Evolutionary conservation across 53 echinoderm and acorn worm species (phyloP).

Genomic region (Apostichopus leukothele): DNA sequence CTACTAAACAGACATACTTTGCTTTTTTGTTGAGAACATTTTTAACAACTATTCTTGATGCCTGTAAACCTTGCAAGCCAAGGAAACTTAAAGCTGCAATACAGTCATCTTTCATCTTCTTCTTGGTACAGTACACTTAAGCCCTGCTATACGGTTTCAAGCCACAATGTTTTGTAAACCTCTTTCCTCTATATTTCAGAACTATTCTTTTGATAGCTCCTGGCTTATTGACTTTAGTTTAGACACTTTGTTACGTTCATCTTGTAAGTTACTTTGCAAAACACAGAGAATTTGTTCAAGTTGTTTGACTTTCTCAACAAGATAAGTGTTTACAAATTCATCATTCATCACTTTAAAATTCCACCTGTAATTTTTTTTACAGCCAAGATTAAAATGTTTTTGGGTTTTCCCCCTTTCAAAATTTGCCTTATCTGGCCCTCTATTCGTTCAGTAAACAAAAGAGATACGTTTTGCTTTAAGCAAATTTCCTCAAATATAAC

Average conservation of each 20-base stretch:
- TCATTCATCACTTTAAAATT: slow-evolving; percentile 2
- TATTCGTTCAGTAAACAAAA: slow-evolving; percentile 3
- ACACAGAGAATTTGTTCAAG: not conserved
- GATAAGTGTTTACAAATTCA: not conserved
- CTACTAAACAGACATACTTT: not conserved
- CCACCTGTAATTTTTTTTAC: not conserved
- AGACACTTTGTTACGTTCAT: not conserved
- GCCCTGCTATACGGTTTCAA: slow-evolving; percentile 12
- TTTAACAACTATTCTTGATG: not conserved
- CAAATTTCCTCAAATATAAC: slow-evolving; percentile 22
- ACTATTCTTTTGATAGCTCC: slow-evolving; percentile 17
- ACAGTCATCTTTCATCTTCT: not conserved
- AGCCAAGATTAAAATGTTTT: slow-evolving; percentile 12
- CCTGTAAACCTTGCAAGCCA: slow-evolving; percentile 20
- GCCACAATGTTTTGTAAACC: not conserved
- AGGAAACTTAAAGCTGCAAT: not conserved
- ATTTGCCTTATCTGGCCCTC: slow-evolving; percentile 4
- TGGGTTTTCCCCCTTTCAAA: not conserved
- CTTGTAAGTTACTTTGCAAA: not conserved
- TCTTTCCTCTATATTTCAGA: not conserved
- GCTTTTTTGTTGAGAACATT: slow-evolving; percentile 1
- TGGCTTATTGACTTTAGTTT: not conserved
- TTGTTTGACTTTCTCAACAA: slow-evolving; percentile 4
- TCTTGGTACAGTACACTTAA: not conserved
- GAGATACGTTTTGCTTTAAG: slow-evolving; percentile 8